Conservation (phyloP, 2,888 invertebrate genomes). For the Lycaena phlaeas region DNA sequence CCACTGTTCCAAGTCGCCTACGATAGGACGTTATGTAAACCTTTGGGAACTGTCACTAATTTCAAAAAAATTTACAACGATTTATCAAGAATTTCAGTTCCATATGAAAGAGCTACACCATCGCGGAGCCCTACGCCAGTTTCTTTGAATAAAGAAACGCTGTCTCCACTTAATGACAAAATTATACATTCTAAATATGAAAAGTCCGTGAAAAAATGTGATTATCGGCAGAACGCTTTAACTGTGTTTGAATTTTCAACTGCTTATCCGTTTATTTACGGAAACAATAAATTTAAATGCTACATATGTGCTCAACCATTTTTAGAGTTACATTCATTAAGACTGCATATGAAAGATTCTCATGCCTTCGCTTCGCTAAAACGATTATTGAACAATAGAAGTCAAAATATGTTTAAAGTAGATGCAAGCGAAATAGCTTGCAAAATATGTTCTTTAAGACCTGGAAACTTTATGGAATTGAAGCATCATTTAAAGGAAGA, state of each 20-base stretch:
- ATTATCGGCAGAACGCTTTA: constrained; percentile 49
- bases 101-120: constrained; percentile 22
- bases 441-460: constrained; percentile 40
- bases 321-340: constrained; percentile 41
- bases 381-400: constrained; percentile 48
- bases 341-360: constrained; percentile 44
- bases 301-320: constrained; percentile 57
- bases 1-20: constrained; percentile 64
- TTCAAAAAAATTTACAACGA: constrained; percentile 37
- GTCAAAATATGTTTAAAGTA: constrained; percentile 55
- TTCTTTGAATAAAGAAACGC: constrained; percentile 20
- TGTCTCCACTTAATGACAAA: constrained; percentile 18
- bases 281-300: constrained; percentile 62
- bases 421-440: constrained; percentile 51
- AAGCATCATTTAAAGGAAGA: constrained; percentile 47
- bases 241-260: constrained; percentile 56
- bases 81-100: constrained; percentile 17
- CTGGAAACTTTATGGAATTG: constrained; percentile 34
- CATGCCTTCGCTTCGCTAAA: constrained; percentile 50
- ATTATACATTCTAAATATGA: constrained; percentile 11
- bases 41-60: constrained; percentile 51
- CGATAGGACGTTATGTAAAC: constrained; percentile 58
- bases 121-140: constrained; percentile 47
- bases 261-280: constrained; percentile 58
- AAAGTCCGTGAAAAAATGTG: constrained; percentile 29